Evolutionary conservation across 2,113 vertebrate species (phyloP), one percentile per base, ranked within the genome.

Genomic region (Dipodomys merriami): DNA sequence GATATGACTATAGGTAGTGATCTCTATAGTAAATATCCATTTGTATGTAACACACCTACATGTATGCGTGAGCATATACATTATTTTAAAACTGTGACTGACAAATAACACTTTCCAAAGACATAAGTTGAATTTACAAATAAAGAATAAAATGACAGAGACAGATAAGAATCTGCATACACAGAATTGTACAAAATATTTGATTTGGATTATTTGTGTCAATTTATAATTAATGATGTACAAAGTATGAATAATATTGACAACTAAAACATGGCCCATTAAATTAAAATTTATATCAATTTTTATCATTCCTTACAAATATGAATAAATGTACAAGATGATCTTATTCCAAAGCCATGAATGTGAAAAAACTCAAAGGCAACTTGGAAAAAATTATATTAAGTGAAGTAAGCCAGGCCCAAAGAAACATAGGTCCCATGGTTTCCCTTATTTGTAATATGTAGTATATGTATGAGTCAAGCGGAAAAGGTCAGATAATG

Each of bases 301-400:
- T 83, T 65, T 95, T 76, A 86, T 91, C 46, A 69, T 29, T 73
- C 19, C 8, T 90, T 60, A 72, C 80, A 77, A 94, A 79, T 83
- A 84, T 33, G 19, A 93, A 77, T 53, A 77, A 6, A 83, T 27
- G 33, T 46, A 62, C 49, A 83, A 78, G 60, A 78, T 82, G 22
- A 74, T 10, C 79, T n/a, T 69, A 53, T 86, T 0, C 29, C 6
- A 65, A 82, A 88, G 35, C 22, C 39, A n/a, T 57, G 60, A 13
- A 57, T 1, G 39, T 76, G 20, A 79, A 83, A 71, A 84, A 78
- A 11, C 10, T 15, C 39, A 35, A 86, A 82, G 25, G 15, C 76
- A 90, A n/a, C n/a, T n/a, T n/a, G n/a, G n/a, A n/a, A n/a, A n/a
- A n/a, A n/a, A n/a, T n/a, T n/a, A n/a, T n/a, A n/a, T n/a, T n/a